phyloP scores from a whole-genome alignment of 2,888 invertebrate genomes.

The Pristionchus mayeri region DNA sequence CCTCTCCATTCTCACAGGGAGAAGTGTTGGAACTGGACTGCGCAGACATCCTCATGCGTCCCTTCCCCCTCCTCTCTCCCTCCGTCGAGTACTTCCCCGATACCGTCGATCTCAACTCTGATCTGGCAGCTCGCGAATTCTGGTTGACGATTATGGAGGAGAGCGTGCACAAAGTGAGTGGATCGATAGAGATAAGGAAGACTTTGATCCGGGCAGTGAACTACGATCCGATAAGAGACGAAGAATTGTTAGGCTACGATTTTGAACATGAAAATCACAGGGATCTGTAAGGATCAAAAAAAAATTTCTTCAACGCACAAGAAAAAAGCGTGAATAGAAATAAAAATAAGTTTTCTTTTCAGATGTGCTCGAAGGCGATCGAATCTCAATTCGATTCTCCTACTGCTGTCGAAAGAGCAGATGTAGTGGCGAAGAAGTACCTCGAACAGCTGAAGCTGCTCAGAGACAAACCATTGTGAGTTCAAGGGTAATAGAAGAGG shows the following conservation, averaged over 20 bases:
- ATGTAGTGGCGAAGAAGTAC: constrained; percentile 88
- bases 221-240: not conserved
- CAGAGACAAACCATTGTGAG: constrained; percentile 83
- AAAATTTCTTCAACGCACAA: too few species aligned
- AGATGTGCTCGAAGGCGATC: constrained; percentile 83
- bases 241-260: too few species aligned
- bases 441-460: constrained; percentile 86
- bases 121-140: constrained; percentile 88
- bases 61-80: constrained; percentile 86
- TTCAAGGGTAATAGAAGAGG: too few species aligned
- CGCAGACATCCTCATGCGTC: constrained; percentile 81
- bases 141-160: constrained; percentile 93
- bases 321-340: not conserved
- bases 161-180: constrained; percentile 83
- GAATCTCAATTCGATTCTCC: constrained; percentile 85
- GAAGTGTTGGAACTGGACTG: constrained; percentile 81
- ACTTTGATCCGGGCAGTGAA: not conserved
- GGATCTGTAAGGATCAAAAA: too few species aligned
- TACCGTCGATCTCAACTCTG: constrained; percentile 89
- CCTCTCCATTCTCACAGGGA: constrained; percentile 73
- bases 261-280: too few species aligned
- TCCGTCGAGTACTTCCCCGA: constrained; percentile 88
- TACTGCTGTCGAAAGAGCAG: constrained; percentile 86
- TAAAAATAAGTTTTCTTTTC: not conserved
- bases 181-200: not conserved